These are phyloP conservation scores for Pagrus major DNA, from an alignment of 2,113 vertebrate genomes.

Conservation along the genomic window DNA sequence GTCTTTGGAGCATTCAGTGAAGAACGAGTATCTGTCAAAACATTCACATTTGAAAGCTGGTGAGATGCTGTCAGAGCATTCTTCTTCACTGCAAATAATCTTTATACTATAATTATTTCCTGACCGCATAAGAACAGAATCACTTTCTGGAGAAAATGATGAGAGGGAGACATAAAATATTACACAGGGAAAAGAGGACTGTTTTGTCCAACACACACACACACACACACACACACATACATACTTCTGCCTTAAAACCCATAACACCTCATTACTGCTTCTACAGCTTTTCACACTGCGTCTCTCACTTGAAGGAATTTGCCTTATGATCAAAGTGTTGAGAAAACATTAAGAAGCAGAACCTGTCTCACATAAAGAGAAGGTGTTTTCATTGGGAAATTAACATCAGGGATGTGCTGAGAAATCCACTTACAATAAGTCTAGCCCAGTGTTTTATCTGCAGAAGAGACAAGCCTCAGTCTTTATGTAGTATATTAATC, in stretches of 20 bases:
- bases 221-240: no score
- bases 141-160: background rate
- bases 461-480: background rate
- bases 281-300: background rate
- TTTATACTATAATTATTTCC: constrained; percentile 12
- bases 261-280: constrained; percentile 26
- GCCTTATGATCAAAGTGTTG: constrained; percentile 22
- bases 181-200: background rate
- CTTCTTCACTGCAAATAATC: background rate
- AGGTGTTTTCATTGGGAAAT: constrained; percentile 12
- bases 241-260: background rate
- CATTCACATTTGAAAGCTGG: background rate
- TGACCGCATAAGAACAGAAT: background rate
- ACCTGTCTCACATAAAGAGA: background rate
- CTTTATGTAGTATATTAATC: background rate
- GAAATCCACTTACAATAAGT: background rate
- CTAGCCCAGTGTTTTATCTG: background rate
- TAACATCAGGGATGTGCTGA: constrained; percentile 7
- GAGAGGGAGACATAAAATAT: background rate
- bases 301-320: background rate
- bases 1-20: background rate
- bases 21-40: background rate
- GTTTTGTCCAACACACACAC: constrained; percentile 1
- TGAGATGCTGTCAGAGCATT: constrained; percentile 12
- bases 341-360: constrained; percentile 7